These are phyloP conservation scores for Girardinus metallicus DNA, from an alignment of 2,797 vertebrate species.

Conservation along the genomic window DNA sequence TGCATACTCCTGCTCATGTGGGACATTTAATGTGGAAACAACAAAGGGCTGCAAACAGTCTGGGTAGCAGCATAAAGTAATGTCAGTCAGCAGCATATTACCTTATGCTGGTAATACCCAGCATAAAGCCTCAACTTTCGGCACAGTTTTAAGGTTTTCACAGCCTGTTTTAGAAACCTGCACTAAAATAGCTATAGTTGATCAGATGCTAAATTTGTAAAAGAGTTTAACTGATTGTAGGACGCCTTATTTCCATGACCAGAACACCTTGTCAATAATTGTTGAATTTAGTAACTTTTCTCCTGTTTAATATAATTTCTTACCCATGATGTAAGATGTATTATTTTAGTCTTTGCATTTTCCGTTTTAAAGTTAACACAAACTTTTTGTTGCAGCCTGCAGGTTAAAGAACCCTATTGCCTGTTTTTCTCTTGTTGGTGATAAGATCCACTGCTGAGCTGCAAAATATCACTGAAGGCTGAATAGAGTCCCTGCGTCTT, in stretches of 20 bases:
- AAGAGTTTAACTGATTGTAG: background rate
- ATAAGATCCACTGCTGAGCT: background rate
- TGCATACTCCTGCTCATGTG: background rate
- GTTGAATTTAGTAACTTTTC: background rate
- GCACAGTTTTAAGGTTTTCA: background rate
- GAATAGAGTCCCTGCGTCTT: background rate
- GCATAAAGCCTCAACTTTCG: background rate
- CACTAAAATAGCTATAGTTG: background rate
- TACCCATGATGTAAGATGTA: background rate
- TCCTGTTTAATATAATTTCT: background rate
- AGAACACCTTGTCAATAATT: background rate
- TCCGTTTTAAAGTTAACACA: background rate
- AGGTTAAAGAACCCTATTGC: background rate
- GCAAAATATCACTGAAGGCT: background rate
- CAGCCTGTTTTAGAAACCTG: background rate
- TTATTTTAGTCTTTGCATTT: background rate
- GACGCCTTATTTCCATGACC: background rate
- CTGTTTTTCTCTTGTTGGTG: background rate
- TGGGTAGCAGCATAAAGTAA: too few species aligned
- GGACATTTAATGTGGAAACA: background rate
- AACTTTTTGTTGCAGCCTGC: slow-evolving; percentile 6
- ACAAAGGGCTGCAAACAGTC: too few species aligned
- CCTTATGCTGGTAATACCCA: background rate
- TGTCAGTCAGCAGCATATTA: background rate
- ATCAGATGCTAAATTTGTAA: background rate